Conservation (phyloP, 2,888 invertebrate species). For the Eupsilia transversa region DNA sequence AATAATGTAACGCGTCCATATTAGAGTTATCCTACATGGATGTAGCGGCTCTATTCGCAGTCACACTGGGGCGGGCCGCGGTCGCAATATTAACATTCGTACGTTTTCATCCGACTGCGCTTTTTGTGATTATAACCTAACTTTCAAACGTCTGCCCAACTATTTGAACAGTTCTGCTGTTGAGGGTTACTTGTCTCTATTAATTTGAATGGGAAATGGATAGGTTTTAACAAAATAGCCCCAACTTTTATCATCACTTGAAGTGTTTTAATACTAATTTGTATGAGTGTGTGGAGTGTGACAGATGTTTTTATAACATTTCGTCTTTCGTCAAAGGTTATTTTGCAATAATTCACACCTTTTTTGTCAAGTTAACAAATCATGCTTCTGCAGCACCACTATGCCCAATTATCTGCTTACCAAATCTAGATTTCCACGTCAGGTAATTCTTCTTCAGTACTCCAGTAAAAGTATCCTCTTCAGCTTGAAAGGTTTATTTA, state of each 20-base stretch:
- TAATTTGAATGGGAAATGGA: not conserved
- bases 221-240: not conserved
- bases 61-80: conserved; percentile 81
- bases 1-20: conserved; percentile 1
- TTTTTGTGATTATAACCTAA: conserved; percentile 80
- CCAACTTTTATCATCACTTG: not conserved
- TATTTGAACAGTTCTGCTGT: conserved; percentile 31
- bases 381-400: not conserved
- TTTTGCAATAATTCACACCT: not conserved
- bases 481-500: not conserved
- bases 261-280: not conserved
- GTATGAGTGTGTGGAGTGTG: not conserved
- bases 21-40: conserved; percentile 1
- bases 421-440: not conserved
- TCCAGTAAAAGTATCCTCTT: not conserved
- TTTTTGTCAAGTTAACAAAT: too few relatives aligned
- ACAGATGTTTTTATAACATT: not conserved
- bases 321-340: not conserved
- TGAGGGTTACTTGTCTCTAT: conserved; percentile 1
- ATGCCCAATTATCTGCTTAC: not conserved
- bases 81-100: conserved; percentile 88
- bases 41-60: conserved; percentile 73
- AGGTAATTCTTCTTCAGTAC: not conserved
- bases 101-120: conserved; percentile 77
- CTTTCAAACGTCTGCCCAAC: conserved; percentile 72